Conservation (phyloP, 1,140 invertebrate genomes). For the Sipha flava region DNA sequence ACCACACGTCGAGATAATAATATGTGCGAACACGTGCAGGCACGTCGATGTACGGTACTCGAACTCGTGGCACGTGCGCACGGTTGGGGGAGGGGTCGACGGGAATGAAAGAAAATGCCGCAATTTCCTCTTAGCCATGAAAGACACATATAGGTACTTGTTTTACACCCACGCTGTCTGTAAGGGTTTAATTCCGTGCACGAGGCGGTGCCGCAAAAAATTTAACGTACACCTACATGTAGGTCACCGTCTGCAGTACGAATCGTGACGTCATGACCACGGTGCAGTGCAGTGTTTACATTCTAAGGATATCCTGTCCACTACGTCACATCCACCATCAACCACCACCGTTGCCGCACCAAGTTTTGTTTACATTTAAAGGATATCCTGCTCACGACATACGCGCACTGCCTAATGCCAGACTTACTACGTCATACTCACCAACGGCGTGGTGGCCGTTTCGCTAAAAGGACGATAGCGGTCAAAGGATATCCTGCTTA, state of each 20-base stretch:
- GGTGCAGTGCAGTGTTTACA: not conserved
- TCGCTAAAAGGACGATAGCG: not conserved
- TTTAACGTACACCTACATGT: not conserved
- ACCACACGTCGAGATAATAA: too few relatives aligned
- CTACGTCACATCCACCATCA: not conserved
- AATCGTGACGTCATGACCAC: not conserved
- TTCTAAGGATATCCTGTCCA: slow-evolving; percentile 26
- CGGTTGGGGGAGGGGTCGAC: too few relatives aligned
- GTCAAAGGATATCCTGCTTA: slow-evolving; percentile 32
- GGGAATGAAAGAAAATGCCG: too few relatives aligned
- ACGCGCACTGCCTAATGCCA: not conserved
- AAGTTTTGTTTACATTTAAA: slow-evolving; percentile 16
- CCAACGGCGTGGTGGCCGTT: not conserved
- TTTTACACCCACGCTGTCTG: too few relatives aligned
- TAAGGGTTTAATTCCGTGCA: too few relatives aligned
- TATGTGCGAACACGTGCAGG: too few relatives aligned
- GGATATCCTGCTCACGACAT: slow-evolving; percentile 15
- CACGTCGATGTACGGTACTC: too few relatives aligned
- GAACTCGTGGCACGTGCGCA: too few relatives aligned
- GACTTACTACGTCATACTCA: not conserved
- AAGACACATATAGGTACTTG: too few relatives aligned
- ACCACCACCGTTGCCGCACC: not conserved
- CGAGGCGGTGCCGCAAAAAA: too few relatives aligned
- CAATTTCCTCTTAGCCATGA: too few relatives aligned
- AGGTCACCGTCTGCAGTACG: not conserved